These are phyloP conservation scores for Drosophila suboccidentalis DNA, from an alignment of 2,888 invertebrate genomes.

Conservation along the genomic window DNA sequence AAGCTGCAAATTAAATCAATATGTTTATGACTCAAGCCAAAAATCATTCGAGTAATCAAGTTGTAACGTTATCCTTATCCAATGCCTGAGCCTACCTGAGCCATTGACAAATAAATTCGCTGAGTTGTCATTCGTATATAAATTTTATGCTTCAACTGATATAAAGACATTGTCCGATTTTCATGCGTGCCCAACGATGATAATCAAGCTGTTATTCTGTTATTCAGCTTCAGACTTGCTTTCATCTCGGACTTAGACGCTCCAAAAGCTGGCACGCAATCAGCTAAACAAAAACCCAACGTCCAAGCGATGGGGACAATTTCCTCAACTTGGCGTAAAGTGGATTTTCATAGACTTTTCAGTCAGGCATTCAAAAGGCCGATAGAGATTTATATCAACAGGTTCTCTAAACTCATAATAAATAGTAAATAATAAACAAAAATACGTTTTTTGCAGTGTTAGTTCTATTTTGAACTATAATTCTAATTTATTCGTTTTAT, in stretches of 20 bases:
- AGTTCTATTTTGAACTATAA: no score
- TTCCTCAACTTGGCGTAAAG: slow-evolving; percentile 27
- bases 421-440: not conserved
- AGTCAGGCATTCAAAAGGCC: slow-evolving; percentile 6
- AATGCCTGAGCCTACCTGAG: not conserved
- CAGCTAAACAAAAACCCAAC: slow-evolving; percentile 20
- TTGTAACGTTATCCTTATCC: slow-evolving; percentile 21
- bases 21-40: slow-evolving; percentile 44
- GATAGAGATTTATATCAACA: not conserved
- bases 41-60: slow-evolving; percentile 63
- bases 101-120: slow-evolving; percentile 44
- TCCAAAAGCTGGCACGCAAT: slow-evolving; percentile 26
- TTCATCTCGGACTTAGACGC: slow-evolving; percentile 46
- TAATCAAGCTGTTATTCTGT: slow-evolving; percentile 41
- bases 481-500: no score
- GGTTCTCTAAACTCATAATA: not conserved
- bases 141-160: slow-evolving; percentile 50
- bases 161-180: slow-evolving; percentile 44
- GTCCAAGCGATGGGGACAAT: slow-evolving; percentile 25
- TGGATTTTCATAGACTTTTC: slow-evolving; percentile 22
- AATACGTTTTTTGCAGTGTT: not conserved
- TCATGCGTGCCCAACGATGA: slow-evolving; percentile 44
- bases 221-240: slow-evolving; percentile 22
- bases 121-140: slow-evolving; percentile 56
- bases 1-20: slow-evolving; percentile 55